Percentiles rank a stretch among this genome's conserved stretches.
Conservation (phyloP, 2,113 vertebrate species). For the Eulemur rufifrons region DNA sequence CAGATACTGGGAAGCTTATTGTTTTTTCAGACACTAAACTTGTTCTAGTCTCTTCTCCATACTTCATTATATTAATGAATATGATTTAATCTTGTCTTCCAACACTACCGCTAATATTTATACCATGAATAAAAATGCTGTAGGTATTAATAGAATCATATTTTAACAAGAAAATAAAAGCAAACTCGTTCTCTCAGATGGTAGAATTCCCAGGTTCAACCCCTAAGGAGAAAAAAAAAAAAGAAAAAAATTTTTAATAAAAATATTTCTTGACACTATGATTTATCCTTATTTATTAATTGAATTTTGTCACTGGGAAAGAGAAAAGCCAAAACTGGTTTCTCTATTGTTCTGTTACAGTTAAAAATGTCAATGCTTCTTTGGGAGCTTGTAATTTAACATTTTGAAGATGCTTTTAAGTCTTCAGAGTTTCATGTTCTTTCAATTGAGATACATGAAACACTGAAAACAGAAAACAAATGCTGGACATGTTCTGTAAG, state of each 20-base stretch:
- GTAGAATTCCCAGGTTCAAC: not conserved
- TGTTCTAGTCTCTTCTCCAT: not conserved
- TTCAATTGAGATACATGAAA: not conserved
- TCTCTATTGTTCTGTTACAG: not conserved
- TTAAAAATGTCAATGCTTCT: not conserved
- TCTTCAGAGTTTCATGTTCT: not conserved
- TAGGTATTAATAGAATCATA: not conserved
- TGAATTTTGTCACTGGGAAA: not conserved
- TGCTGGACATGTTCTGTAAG: not conserved
- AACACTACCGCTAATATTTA: not conserved
- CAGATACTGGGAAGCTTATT: not conserved
- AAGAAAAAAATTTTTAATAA: not conserved
- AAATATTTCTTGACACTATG: not conserved
- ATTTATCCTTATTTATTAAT: not conserved
- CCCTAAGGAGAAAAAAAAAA: not conserved
- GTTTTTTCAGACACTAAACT: slow-evolving; percentile 15
- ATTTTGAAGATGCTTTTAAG: not conserved
- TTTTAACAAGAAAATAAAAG: not conserved
- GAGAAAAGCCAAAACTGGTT: not conserved
- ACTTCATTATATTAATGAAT: not conserved
- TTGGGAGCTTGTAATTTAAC: not conserved
- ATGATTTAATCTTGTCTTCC: slow-evolving; percentile 1
- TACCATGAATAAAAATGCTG: not conserved
- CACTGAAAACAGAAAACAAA: not conserved
- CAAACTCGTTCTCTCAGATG: not conserved